Conservation (phyloP, 1,140 invertebrate species). For the Ephestia elutella region DNA sequence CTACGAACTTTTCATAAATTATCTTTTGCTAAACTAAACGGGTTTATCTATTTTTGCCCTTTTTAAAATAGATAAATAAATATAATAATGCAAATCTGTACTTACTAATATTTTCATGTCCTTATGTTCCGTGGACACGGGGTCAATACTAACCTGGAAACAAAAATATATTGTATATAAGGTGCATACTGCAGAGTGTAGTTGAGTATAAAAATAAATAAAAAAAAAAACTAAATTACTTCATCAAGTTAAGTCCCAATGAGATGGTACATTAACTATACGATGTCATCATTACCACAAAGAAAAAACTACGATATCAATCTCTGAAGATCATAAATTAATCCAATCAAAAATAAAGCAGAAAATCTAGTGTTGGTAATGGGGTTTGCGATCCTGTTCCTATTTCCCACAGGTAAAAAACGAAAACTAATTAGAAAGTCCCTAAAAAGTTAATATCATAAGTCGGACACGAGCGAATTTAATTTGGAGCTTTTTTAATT, state of each 20-base stretch:
- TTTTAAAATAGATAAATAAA: conserved; percentile 16
- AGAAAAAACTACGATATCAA: neutral
- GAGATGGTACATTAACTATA: neutral
- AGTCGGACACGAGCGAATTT: conserved; percentile 70
- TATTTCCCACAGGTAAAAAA: conserved; percentile 47
- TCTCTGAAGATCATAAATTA: neutral
- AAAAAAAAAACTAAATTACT: conserved; percentile 10
- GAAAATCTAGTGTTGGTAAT: neutral
- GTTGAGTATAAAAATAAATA: conserved; percentile 1
- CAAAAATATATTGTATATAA: conserved; percentile 16
- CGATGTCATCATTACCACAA: neutral
- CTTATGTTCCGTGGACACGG: conserved; percentile 67
- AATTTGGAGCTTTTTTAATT: conserved; percentile 73
- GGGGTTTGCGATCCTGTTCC: conserved; percentile 13
- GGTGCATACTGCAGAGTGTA: neutral
- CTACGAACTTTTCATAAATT: too few relatives aligned
- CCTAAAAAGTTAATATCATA: conserved; percentile 71
- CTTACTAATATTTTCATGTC: conserved; percentile 74
- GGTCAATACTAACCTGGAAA: conserved; percentile 71
- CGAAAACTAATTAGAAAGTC: conserved; percentile 70
- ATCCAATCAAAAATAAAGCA: neutral
- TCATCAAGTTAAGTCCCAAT: neutral
- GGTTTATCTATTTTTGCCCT: too few relatives aligned
- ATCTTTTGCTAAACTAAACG: too few relatives aligned
- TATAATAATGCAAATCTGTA: conserved; percentile 41